phyloP scores from a whole-genome alignment of 2,113 vertebrate genomes.

The Hucho hucho region DNA sequence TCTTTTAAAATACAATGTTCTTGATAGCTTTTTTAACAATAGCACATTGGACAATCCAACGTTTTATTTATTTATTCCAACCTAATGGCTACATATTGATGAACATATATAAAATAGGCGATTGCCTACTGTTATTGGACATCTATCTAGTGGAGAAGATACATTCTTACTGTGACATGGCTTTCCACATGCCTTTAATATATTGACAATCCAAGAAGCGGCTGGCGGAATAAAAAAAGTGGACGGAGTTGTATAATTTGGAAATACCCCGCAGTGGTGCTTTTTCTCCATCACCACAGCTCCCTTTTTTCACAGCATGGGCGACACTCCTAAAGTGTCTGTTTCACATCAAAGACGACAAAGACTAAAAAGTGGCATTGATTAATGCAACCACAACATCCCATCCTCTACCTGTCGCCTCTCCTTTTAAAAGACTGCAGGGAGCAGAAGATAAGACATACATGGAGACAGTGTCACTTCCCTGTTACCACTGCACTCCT shows the following conservation, averaged over 20 bases:
- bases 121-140: neutral
- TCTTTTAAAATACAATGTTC: too few relatives aligned
- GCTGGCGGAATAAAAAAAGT: neutral
- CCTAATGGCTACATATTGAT: too few relatives aligned
- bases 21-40: too few relatives aligned
- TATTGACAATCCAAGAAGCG: neutral
- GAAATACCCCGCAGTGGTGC: slow-evolving; percentile 67
- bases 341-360: slow-evolving; percentile 78
- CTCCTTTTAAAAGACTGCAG: slow-evolving; percentile 60
- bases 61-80: too few relatives aligned
- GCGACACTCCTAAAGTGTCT: slow-evolving; percentile 66
- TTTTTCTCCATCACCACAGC: slow-evolving; percentile 72
- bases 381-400: slow-evolving; percentile 70
- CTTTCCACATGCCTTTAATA: neutral
- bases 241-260: slow-evolving; percentile 65
- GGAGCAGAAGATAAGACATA: slow-evolving; percentile 57
- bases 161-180: neutral
- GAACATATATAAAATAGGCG: too few relatives aligned
- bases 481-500: slow-evolving; percentile 15
- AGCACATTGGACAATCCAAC: too few relatives aligned
- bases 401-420: slow-evolving; percentile 57
- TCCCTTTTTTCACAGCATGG: slow-evolving; percentile 66
- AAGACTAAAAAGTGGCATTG: slow-evolving; percentile 61
- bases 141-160: neutral
- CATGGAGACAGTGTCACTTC: slow-evolving; percentile 28